Percentiles rank a stretch among this genome's conserved stretches.
These are phyloP conservation scores for Nudaria mundana DNA, from an alignment of 2,888 invertebrate species.

Conservation along the genomic window DNA sequence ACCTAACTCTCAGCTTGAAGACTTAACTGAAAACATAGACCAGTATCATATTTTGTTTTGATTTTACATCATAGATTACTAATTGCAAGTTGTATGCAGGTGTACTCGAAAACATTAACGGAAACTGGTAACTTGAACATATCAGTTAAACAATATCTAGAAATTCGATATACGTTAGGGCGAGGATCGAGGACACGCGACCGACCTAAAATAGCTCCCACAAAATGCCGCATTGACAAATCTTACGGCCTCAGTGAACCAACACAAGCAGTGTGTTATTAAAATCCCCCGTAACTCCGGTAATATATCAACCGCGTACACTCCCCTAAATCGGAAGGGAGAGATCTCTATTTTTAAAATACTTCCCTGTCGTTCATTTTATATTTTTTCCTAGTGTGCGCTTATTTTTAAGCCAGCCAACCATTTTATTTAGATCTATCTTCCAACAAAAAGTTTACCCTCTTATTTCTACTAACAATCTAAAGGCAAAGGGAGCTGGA, in stretches of 20 bases:
- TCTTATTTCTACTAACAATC: neutral
- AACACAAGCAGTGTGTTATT: conserved; percentile 78
- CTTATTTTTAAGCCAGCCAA: conserved; percentile 63
- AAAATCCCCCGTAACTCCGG: conserved; percentile 77
- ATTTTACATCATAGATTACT: too few species aligned
- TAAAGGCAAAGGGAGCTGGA: conserved; percentile 7
- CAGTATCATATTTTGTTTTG: too few species aligned
- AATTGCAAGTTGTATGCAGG: neutral
- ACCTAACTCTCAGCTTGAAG: too few species aligned
- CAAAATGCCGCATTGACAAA: conserved; percentile 77
- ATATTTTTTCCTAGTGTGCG: conserved; percentile 68
- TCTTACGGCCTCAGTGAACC: conserved; percentile 76
- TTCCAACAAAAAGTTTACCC: conserved; percentile 5
- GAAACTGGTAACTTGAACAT: conserved; percentile 52
- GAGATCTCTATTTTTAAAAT: conserved; percentile 76
- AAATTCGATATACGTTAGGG: conserved; percentile 51
- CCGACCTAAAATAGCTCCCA: conserved; percentile 72
- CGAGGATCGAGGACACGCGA: conserved; percentile 65
- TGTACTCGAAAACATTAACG: conserved; percentile 20
- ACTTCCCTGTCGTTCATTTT: conserved; percentile 75
- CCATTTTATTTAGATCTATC: conserved; percentile 42
- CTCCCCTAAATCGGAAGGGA: conserved; percentile 65
- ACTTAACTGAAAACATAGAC: too few species aligned
- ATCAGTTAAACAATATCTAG: conserved; percentile 65
- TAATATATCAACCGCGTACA: conserved; percentile 73